These are phyloP conservation scores for Teleiodes luculella DNA, from an alignment of 2,888 invertebrate species.

Conservation along the genomic window DNA sequence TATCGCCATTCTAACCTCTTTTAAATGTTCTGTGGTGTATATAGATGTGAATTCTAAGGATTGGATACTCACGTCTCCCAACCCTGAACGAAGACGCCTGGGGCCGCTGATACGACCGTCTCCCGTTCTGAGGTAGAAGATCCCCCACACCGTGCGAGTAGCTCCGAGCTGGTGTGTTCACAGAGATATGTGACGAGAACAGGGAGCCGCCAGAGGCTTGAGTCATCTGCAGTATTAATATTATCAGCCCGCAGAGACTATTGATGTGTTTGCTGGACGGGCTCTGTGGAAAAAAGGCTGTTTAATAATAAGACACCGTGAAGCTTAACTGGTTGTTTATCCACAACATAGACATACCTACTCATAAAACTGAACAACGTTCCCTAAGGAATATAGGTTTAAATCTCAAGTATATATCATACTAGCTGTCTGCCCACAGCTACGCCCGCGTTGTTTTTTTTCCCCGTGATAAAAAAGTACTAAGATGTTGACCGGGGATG, in stretches of 20 bases:
- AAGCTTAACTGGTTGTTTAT: too few species aligned
- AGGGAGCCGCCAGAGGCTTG: conserved; percentile 40
- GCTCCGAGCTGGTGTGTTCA: conserved; percentile 65
- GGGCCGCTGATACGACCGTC: conserved; percentile 32
- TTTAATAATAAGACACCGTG: too few species aligned
- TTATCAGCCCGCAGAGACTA: conserved; percentile 28
- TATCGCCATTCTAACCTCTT: too few species aligned
- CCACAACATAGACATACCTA: too few species aligned
- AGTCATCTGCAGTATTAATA: conserved; percentile 35
- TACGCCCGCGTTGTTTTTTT: too few species aligned
- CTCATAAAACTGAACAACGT: too few species aligned
- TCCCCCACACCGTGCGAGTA: conserved; percentile 71
- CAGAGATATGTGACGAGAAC: conserved; percentile 67
- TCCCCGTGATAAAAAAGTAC: too few species aligned
- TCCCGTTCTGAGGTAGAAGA: conserved; percentile 39
- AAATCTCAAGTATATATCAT: too few species aligned
- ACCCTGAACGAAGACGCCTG: conserved; percentile 33
- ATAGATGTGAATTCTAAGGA: background rate
- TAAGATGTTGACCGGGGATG: too few species aligned
- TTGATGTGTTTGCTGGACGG: conserved; percentile 21
- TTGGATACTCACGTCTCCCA: conserved; percentile 39
- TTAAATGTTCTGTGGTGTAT: too few species aligned
- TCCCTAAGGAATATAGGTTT: too few species aligned
- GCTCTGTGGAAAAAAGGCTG: conserved; percentile 30
- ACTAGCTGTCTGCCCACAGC: too few species aligned